These are phyloP conservation scores for Dryobates pubescens DNA, from an alignment of 2,797 vertebrate species.

Conservation along the genomic window DNA sequence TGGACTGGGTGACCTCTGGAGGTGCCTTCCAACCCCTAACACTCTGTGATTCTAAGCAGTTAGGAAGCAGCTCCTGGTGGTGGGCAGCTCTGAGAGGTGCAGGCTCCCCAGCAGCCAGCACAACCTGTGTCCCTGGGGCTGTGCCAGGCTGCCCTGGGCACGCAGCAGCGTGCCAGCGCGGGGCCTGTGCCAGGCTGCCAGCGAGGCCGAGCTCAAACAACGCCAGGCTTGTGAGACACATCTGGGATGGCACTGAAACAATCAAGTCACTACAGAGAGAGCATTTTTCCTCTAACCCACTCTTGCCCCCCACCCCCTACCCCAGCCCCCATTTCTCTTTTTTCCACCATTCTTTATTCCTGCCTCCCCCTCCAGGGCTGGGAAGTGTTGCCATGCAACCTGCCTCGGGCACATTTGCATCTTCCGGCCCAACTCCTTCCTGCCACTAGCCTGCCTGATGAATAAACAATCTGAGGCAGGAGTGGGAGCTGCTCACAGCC, in stretches of 20 bases:
- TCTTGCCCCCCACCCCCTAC: not conserved
- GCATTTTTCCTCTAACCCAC: not conserved
- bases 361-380: not conserved
- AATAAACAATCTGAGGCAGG: not conserved
- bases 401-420: not conserved
- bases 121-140: not conserved
- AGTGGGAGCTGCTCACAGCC: not conserved
- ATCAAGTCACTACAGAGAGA: slow-evolving; percentile 44
- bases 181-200: not conserved
- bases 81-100: not conserved
- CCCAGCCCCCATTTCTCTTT: not conserved
- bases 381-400: slow-evolving; percentile 14
- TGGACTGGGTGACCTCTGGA: too few relatives aligned
- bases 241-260: slow-evolving; percentile 36
- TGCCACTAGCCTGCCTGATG: not conserved
- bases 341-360: slow-evolving; percentile 30
- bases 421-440: not conserved
- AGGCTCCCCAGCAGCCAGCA: not conserved
- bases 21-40: too few relatives aligned
- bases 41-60: not conserved
- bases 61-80: not conserved
- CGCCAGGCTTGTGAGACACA: slow-evolving; percentile 32
- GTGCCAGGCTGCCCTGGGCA: not conserved
- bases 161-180: not conserved
- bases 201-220: slow-evolving; percentile 13